Conservation (phyloP, 2,797 vertebrate genomes). For the Pangasius krempfi region DNA sequence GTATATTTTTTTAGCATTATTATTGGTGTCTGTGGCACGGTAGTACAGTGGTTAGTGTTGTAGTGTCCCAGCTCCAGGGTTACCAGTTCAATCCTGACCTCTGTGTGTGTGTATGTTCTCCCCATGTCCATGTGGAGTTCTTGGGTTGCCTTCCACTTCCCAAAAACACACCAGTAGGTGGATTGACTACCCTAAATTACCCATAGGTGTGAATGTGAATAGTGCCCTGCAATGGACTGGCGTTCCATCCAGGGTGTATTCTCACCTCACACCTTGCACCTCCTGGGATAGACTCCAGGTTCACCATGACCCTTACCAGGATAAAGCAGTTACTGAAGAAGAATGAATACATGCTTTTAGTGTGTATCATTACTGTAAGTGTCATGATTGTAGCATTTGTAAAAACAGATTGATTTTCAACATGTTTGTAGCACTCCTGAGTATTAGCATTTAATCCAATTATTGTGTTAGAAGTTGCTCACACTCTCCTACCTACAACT, state of each 20-base stretch:
- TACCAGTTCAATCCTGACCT: not conserved
- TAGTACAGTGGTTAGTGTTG: too few relatives aligned
- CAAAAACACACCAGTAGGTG: not conserved
- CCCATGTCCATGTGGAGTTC: not conserved
- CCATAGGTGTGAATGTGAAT: not conserved
- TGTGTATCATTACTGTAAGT: not conserved
- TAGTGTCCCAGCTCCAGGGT: not conserved
- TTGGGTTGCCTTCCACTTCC: not conserved
- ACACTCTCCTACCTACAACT: not conserved
- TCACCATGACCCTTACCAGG: not conserved
- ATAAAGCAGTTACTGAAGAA: not conserved
- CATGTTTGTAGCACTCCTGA: not conserved
- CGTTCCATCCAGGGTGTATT: not conserved
- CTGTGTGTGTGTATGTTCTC: not conserved
- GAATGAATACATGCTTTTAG: not conserved
- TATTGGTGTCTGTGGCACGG: not conserved
- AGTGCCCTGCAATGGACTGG: not conserved
- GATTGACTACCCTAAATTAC: not conserved
- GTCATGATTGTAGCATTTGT: not conserved
- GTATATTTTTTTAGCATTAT: not conserved
- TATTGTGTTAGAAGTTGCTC: not conserved
- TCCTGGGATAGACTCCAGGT: not conserved
- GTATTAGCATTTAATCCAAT: not conserved
- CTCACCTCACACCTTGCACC: not conserved
- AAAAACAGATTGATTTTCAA: not conserved